phyloP scores from a whole-genome alignment of 2,888 invertebrate genomes.

The Rhamnusium bicolor region DNA sequence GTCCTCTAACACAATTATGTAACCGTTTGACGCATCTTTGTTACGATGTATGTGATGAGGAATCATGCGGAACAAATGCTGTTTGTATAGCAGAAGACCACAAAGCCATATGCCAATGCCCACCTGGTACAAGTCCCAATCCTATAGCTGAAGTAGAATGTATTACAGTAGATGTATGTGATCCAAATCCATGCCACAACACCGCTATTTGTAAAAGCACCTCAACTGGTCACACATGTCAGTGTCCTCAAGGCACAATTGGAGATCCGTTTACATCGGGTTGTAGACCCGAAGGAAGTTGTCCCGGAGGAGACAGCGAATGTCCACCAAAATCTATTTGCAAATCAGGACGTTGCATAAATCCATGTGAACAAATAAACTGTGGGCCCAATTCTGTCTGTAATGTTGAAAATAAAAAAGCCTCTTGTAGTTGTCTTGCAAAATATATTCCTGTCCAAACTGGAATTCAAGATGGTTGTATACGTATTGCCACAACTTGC shows the following conservation, averaged over 20 bases:
- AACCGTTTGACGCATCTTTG: conserved; percentile 88
- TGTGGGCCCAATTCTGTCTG: conserved; percentile 90
- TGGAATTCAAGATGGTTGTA: conserved; percentile 80
- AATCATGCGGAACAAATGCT: conserved; percentile 89
- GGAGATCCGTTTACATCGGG: conserved; percentile 85
- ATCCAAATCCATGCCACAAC: conserved; percentile 85
- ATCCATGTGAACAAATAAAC: conserved; percentile 83
- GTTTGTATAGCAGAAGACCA: conserved; percentile 92
- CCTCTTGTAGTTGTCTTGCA: conserved; percentile 85
- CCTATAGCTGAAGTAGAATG: conserved; percentile 90
- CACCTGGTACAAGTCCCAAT: conserved; percentile 85
- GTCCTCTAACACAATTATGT: conserved; percentile 85
- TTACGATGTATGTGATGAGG: conserved; percentile 85
- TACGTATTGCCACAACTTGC: conserved; percentile 80
- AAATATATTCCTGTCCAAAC: conserved; percentile 82
- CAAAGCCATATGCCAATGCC: conserved; percentile 87
- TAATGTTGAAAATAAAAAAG: conserved; percentile 82
- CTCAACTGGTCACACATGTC: conserved; percentile 80
- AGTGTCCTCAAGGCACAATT: conserved; percentile 83
- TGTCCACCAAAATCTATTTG: conserved; percentile 86
- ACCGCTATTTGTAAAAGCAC: conserved; percentile 84
- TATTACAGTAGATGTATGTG: conserved; percentile 80
- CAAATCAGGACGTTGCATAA: conserved; percentile 80
- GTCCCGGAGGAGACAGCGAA: conserved; percentile 81
- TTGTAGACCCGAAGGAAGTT: conserved; percentile 86